Evolutionary conservation across 2,113 vertebrate species (phyloP).

Genomic region (western clawed frog (Xenopus tropicalis)): UCB_Xtro_10.0 CM004452.2:39515001-39515500

Average conservation of each 20-base stretch:
- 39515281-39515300: constrained; percentile 91
- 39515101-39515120: too few relatives aligned
- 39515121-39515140: too few relatives aligned
- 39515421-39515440: constrained; percentile 85
- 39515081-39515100: too few relatives aligned
- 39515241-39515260: background rate
- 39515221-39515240: too few relatives aligned
- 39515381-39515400: constrained; percentile 85
- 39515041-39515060: too few relatives aligned
- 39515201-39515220: too few relatives aligned
- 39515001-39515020: too few relatives aligned
- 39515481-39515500: background rate
- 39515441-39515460: constrained; percentile 88
- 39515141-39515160: too few relatives aligned
- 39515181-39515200: too few relatives aligned
- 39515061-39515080: too few relatives aligned
- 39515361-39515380: constrained; percentile 82
- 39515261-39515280: background rate
- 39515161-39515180: too few relatives aligned
- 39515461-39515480: constrained; percentile 64
- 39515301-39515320: constrained; percentile 87
- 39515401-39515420: constrained; percentile 91
- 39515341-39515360: constrained; percentile 89
- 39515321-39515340: constrained; percentile 83
- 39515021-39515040: too few relatives aligned